phyloP scores from a whole-genome alignment of 2,888 invertebrate genomes.

The Drosophila eohydei region DNA sequence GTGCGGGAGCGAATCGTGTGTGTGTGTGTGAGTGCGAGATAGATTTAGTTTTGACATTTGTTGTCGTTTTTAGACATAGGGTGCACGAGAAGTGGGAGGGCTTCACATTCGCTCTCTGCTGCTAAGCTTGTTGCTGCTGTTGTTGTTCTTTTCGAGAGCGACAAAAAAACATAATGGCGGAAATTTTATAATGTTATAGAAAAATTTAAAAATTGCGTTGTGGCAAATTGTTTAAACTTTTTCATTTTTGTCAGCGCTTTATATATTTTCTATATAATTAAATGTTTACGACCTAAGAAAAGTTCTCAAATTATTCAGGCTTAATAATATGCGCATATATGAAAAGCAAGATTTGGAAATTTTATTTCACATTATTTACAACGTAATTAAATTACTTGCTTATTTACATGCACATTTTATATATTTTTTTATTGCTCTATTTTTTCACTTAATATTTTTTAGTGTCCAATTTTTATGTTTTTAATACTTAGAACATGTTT shows the following conservation, averaged over 20 bases:
- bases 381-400: conserved; percentile 5
- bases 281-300: conserved; percentile 8
- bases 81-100: conserved; percentile 66
- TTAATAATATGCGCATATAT: neutral
- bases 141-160: conserved; percentile 30
- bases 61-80: conserved; percentile 52
- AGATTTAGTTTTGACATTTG: conserved; percentile 73
- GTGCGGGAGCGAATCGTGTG: conserved; percentile 12
- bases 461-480: neutral
- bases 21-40: conserved; percentile 26
- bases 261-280: conserved; percentile 27
- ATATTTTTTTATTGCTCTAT: conserved; percentile 3
- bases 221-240: conserved; percentile 75
- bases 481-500: neutral
- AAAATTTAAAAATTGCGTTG: conserved; percentile 78
- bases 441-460: neutral
- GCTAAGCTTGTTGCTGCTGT: conserved; percentile 13
- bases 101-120: conserved; percentile 47
- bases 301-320: conserved; percentile 2
- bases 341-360: neutral
- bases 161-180: conserved; percentile 77
- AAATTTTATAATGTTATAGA: conserved; percentile 70
- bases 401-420: conserved; percentile 5
- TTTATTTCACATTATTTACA: neutral
- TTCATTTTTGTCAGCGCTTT: conserved; percentile 44